Evolutionary conservation across 2,888 invertebrate species (phyloP).

Genomic region (Pogonocherus hispidulus): DNA sequence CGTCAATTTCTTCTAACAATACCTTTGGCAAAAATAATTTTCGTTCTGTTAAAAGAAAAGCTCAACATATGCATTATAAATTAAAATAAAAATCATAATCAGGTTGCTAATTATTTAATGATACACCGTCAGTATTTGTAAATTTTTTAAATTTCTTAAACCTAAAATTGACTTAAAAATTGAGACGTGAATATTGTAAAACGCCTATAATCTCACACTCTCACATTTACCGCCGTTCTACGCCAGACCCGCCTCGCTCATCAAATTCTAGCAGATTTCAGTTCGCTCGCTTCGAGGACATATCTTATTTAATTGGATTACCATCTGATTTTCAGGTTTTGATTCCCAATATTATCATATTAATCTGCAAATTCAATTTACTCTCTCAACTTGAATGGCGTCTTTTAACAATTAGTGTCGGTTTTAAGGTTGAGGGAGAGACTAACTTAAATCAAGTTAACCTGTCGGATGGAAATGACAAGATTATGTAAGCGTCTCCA

Average conservation of each 20-base stretch:
- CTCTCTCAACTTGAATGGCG: conserved; percentile 12
- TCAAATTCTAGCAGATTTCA: conserved; percentile 5
- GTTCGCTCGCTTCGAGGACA: neutral
- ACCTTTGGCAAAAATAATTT: no score
- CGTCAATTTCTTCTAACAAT: no score
- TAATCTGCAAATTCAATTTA: conserved; percentile 20
- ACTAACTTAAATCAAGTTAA: neutral
- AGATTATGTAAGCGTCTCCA: conserved; percentile 1
- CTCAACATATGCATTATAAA: no score
- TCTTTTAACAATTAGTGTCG: conserved; percentile 17
- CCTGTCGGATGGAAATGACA: conserved; percentile 2
- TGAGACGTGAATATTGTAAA: no score
- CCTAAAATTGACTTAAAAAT: no score
- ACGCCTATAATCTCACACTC: neutral
- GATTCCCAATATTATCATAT: conserved; percentile 21
- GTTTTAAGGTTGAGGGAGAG: conserved; percentile 12
- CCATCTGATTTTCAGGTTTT: conserved; percentile 18
- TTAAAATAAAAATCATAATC: no score
- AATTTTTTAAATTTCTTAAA: no score
- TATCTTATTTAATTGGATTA: conserved; percentile 24
- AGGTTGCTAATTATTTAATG: no score
- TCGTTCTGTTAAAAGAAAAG: no score
- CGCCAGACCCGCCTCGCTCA: neutral
- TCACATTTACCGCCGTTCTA: neutral
- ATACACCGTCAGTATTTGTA: no score